Evolutionary conservation across 2,113 vertebrate species (phyloP), one percentile per base, ranked within the genome.

Genomic region (Meriones unguiculatus): DNA sequence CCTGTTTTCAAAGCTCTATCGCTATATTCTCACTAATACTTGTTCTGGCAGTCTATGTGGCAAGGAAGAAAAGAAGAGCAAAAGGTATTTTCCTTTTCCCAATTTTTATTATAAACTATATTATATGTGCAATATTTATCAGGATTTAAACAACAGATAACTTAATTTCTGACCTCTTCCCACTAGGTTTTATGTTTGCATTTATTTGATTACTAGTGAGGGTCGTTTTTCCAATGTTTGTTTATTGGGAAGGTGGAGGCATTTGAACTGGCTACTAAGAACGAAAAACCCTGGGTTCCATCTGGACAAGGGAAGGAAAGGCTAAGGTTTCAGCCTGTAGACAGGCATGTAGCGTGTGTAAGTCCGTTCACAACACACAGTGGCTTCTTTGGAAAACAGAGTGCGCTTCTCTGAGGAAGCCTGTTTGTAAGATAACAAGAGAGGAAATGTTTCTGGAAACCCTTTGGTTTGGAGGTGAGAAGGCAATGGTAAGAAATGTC

Each of bases 111-210:
- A 80, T 52, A 38, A 95, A 67, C 80, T 90, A 32, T 59, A 88
- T 76, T 81, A 92, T 46, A 85, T 32, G 80, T 88, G 64, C 3
- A 86, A 85, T 78, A 73, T 13, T 82, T 76, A 62, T 59, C 93
- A 80, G 80, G 2, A 75, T 15, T 88, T 80, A 93, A 85, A 75
- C 30, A 73, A 90, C 76, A 85, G 92, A 46, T 11, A 64, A 41
- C n/a, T 57, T 92, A n/a, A 69, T 95, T 28, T n/a, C 67, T 87
- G 30, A 11, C 12, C 52, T 82, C 35, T 87, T 92, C 35, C 70
- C 9, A 64, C 11, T 41, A 18, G 64, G 7, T 89, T 97, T 96
- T 90, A 25, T 24, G 93, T 77, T 95, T 90, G n/a, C 30, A 38
- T 92, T 84, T 93, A 11, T 62, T n/a, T 91, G 62, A 70, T 86